Conservation (phyloP, 2,888 invertebrate species). For the Mimas tiliae region DNA sequence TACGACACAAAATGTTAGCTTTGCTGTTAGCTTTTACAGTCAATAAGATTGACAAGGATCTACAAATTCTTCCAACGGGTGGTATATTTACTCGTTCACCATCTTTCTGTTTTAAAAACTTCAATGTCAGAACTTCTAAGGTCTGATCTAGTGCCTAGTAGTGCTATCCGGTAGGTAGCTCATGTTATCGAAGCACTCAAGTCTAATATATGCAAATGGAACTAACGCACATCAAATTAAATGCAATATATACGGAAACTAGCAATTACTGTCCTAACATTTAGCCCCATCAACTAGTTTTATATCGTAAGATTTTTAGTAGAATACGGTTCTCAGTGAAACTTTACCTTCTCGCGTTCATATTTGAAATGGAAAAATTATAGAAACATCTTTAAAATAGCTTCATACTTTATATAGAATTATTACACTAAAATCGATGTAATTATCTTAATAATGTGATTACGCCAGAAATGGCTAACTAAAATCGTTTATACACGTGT, state of each 20-base stretch:
- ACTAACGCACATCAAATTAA: conserved; percentile 32
- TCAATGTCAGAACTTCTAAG: background rate
- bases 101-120: background rate
- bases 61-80: too few relatives aligned
- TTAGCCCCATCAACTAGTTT: background rate
- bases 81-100: background rate
- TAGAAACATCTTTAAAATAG: too few relatives aligned
- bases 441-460: too few relatives aligned
- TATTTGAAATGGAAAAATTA: background rate
- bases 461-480: too few relatives aligned
- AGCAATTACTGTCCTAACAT: conserved; percentile 8
- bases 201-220: conserved; percentile 45
- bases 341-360: background rate
- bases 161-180: conserved; percentile 34
- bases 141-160: conserved; percentile 31
- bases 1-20: background rate
- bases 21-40: background rate
- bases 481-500: too few relatives aligned
- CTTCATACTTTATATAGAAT: too few relatives aligned
- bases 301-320: background rate
- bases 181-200: conserved; percentile 34
- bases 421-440: too few relatives aligned
- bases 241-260: conserved; percentile 40
- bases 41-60: too few relatives aligned
- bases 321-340: background rate